Evolutionary conservation across 2,888 invertebrate genomes (phyloP).

Genomic region (Ochropleura plecta): DNA sequence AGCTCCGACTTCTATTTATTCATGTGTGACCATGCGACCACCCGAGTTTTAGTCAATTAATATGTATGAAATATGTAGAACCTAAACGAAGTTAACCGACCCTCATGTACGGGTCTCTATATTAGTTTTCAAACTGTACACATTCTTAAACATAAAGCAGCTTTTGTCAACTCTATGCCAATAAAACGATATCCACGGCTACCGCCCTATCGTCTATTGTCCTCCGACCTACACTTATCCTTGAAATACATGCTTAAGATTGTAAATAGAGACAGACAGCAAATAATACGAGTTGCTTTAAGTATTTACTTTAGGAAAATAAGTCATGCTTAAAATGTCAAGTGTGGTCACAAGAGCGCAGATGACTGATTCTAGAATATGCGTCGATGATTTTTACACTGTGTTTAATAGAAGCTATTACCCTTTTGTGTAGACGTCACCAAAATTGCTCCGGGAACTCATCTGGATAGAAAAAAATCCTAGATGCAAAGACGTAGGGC

Average conservation of each 20-base stretch:
- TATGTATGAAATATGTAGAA: background rate
- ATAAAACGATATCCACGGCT: background rate
- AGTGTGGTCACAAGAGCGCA: conserved; percentile 3
- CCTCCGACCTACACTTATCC: conserved; percentile 5
- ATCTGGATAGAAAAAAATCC: background rate
- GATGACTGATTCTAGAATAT: background rate
- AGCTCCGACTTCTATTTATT: background rate
- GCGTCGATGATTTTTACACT: background rate
- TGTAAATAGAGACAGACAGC: conserved; percentile 44
- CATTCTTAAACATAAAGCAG: background rate
- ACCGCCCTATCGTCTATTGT: background rate
- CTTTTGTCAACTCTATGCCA: background rate
- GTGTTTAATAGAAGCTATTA: background rate
- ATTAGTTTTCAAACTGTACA: background rate
- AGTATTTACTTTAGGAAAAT: conserved; percentile 46
- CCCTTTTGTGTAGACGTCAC: background rate
- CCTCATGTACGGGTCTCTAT: background rate
- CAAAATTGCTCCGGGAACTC: background rate
- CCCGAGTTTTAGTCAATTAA: background rate
- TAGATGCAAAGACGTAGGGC: background rate
- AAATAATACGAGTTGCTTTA: conserved; percentile 28
- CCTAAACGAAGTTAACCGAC: background rate
- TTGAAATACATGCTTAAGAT: conserved; percentile 12
- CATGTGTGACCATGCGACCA: background rate
- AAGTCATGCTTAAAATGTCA: conserved; percentile 14